These are phyloP conservation scores for Mallotus villosus DNA, from an alignment of 2,797 vertebrate genomes.

Conservation along the genomic window DNA sequence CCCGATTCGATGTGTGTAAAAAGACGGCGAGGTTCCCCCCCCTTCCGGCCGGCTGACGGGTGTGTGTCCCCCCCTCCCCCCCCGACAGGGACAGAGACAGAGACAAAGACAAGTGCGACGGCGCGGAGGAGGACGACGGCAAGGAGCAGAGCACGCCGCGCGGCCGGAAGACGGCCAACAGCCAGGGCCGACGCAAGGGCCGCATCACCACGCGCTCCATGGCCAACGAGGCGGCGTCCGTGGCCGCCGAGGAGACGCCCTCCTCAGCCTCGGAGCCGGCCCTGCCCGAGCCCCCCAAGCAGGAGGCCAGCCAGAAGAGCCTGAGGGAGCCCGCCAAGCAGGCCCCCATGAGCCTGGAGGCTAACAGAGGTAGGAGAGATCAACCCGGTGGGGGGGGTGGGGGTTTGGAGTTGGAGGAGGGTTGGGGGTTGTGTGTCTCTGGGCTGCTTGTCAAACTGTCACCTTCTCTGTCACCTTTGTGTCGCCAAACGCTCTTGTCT, in stretches of 20 bases:
- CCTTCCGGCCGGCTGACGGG: slow-evolving; percentile 19
- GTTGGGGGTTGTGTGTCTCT: too few species aligned
- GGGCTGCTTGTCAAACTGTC: too few species aligned
- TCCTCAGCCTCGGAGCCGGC: slow-evolving; percentile 78
- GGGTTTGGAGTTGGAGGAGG: too few species aligned
- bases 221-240: slow-evolving; percentile 93
- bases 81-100: slow-evolving; percentile 82
- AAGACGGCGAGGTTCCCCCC: neutral
- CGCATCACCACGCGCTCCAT: slow-evolving; percentile 97
- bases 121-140: slow-evolving; percentile 90
- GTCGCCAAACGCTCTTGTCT: too few species aligned
- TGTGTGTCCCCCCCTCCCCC: slow-evolving; percentile 38
- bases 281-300: slow-evolving; percentile 72
- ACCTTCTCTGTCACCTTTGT: too few species aligned
- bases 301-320: slow-evolving; percentile 68
- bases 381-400: slow-evolving; percentile 2
- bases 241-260: slow-evolving; percentile 83
- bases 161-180: slow-evolving; percentile 97
- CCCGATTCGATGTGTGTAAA: too few species aligned
- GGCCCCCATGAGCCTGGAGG: slow-evolving; percentile 65
- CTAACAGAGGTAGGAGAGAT: slow-evolving; percentile 68
- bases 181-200: slow-evolving; percentile 95
- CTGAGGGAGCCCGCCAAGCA: slow-evolving; percentile 72
- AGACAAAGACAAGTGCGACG: slow-evolving; percentile 96
- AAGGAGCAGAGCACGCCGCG: slow-evolving; percentile 91